phyloP scores from a whole-genome alignment of 2,113 vertebrate species.

The Passer montanus region DNA sequence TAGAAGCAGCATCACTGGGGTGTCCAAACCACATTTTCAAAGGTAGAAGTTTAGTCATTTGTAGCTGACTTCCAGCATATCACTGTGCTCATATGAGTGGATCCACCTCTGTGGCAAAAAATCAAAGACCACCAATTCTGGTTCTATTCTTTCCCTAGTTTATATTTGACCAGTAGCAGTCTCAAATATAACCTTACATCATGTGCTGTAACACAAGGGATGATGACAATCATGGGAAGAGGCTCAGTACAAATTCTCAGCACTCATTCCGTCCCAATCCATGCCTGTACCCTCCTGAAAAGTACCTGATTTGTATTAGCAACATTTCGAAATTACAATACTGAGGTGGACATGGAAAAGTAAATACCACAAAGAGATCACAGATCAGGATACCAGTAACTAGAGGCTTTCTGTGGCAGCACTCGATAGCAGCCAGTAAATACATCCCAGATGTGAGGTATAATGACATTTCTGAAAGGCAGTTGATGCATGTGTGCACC shows the following conservation, averaged over 20 bases:
- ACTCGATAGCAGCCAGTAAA: background rate
- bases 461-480: background rate
- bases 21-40: constrained; percentile 42
- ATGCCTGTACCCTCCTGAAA: background rate
- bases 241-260: background rate
- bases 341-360: background rate
- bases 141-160: background rate
- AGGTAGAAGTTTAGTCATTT: constrained; percentile 32
- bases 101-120: constrained; percentile 39
- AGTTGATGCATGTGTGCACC: background rate
- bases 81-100: background rate
- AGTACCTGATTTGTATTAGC: background rate
- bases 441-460: background rate
- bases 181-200: background rate
- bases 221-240: background rate
- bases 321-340: background rate
- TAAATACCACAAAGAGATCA: background rate
- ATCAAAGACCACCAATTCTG: background rate
- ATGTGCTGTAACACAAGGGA: background rate
- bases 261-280: background rate
- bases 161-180: background rate
- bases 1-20: constrained; percentile 14
- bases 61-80: constrained; percentile 15
- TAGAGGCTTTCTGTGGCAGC: background rate
- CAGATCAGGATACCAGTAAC: background rate